Evolutionary conservation across 2,797 vertebrate genomes (phyloP).

Genomic region (Percopsis omiscomaycus): DNA sequence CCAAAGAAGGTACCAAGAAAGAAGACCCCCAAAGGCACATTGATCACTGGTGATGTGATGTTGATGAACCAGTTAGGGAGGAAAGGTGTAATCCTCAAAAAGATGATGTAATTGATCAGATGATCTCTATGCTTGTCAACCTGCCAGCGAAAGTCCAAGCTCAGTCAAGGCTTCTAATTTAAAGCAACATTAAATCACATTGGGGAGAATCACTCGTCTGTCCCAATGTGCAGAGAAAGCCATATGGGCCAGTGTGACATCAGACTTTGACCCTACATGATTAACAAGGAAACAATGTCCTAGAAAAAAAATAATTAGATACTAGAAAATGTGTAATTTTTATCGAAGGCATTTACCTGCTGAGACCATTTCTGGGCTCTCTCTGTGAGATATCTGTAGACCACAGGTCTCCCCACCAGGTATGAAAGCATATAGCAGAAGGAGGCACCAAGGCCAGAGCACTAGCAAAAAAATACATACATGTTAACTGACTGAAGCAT

Average conservation of each 20-base stretch:
- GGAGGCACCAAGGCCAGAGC: conserved; percentile 95
- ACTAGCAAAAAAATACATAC: conserved; percentile 73
- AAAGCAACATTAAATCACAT: background rate
- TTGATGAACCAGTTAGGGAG: conserved; percentile 99
- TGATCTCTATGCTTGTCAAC: conserved; percentile 95
- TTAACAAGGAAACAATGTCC: too few relatives aligned
- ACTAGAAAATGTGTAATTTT: background rate
- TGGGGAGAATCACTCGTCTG: background rate
- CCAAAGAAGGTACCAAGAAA: conserved; percentile 97
- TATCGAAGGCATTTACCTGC: conserved; percentile 80
- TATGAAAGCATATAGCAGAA: conserved; percentile 98
- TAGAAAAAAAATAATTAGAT: too few relatives aligned
- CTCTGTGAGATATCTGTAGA: conserved; percentile 96
- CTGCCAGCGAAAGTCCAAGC: conserved; percentile 67
- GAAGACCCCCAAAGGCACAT: conserved; percentile 95
- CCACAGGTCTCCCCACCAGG: conserved; percentile 92
- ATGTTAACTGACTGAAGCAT: background rate
- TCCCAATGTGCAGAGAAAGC: background rate
- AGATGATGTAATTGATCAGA: conserved; percentile 99
- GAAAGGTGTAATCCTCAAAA: conserved; percentile 98
- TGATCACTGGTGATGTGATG: conserved; percentile 97
- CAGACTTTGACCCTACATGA: too few relatives aligned
- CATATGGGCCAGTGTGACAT: background rate
- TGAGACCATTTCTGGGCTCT: conserved; percentile 96
- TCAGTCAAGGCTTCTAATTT: background rate